phyloP scores from a whole-genome alignment of 2,888 invertebrate genomes.

The Drosophila meridiana region DNA sequence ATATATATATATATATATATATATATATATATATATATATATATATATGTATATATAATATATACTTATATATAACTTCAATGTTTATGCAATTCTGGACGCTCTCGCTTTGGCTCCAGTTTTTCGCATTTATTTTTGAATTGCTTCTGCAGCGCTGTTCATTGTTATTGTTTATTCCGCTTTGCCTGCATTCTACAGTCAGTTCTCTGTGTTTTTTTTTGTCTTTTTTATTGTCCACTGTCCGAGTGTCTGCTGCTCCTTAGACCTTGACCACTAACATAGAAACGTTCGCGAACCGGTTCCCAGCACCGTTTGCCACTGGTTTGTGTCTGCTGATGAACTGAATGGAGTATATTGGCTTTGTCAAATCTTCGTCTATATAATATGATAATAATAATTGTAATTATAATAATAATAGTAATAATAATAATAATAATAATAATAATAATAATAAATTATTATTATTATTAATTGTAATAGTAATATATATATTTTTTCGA shows the following conservation, averaged over 20 bases:
- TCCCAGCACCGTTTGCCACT: conserved; percentile 27
- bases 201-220: neutral
- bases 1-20: conserved; percentile 22
- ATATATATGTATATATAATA: neutral
- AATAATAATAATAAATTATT: neutral
- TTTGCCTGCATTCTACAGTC: conserved; percentile 59
- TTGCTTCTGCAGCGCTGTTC: conserved; percentile 39
- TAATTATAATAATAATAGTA: neutral
- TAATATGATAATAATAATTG: neutral
- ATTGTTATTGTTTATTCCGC: conserved; percentile 70
- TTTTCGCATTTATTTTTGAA: conserved; percentile 55
- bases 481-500: too few relatives aligned
- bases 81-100: conserved; percentile 67
- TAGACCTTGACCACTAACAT: conserved; percentile 85
- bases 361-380: neutral
- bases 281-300: conserved; percentile 65
- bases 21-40: too few relatives aligned
- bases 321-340: neutral
- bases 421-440: neutral
- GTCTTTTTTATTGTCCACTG: conserved; percentile 7
- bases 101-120: conserved; percentile 39
- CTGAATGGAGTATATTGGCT: neutral
- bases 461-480: too few relatives aligned
- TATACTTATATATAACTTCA: conserved; percentile 29
- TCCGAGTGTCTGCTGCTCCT: conserved; percentile 78